Conservation (phyloP, 1,140 invertebrate genomes). For the Anoplolepis gracilipes region DNA sequence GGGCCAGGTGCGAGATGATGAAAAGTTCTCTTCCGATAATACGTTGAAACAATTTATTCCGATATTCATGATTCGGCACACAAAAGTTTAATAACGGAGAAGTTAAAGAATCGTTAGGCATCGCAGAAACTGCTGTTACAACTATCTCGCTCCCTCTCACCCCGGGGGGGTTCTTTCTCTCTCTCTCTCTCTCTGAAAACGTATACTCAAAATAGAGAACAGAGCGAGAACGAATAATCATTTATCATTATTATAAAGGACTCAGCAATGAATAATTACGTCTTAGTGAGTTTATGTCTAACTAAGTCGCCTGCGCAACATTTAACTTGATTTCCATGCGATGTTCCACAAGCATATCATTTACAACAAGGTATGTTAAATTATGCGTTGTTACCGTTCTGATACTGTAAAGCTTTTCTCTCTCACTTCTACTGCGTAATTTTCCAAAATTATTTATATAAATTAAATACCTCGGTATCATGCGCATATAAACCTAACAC, state of each 20-base stretch:
- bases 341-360: neutral
- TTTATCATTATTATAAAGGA: slow-evolving; percentile 83
- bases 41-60: slow-evolving; percentile 47
- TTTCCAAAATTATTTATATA: slow-evolving; percentile 17
- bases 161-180: too few species aligned
- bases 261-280: slow-evolving; percentile 81
- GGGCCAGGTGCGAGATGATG: neutral
- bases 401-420: too few species aligned
- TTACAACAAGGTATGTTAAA: neutral
- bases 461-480: neutral
- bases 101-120: slow-evolving; percentile 80
- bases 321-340: slow-evolving; percentile 27
- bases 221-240: slow-evolving; percentile 52
- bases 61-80: slow-evolving; percentile 46
- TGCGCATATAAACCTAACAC: neutral
- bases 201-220: slow-evolving; percentile 24
- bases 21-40: slow-evolving; percentile 16
- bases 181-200: neutral
- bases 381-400: slow-evolving; percentile 19
- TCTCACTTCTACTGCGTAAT: neutral
- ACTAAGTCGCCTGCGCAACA: slow-evolving; percentile 21
- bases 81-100: slow-evolving; percentile 65
- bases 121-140: slow-evolving; percentile 26
- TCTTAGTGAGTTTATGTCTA: slow-evolving; percentile 73
- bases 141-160: too few species aligned